phyloP scores from a whole-genome alignment of 1,140 invertebrate species.

The Branchinecta lindahli region DNA sequence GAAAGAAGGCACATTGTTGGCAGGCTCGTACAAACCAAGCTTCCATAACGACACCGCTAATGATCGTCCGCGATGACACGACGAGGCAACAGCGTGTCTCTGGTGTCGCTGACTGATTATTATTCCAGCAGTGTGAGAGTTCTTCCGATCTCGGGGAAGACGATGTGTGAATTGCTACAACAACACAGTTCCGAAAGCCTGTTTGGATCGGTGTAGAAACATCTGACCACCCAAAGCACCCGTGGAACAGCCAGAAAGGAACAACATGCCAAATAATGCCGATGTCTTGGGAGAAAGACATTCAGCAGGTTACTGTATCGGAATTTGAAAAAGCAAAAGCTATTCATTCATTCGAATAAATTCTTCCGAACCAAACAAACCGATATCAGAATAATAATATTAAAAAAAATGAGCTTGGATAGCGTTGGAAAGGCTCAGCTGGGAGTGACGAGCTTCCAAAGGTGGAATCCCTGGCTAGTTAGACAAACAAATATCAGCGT shows the following conservation, averaged over 20 bases:
- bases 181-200: neutral
- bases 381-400: too few species aligned
- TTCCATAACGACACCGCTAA: constrained; percentile 5
- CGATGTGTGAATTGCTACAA: constrained; percentile 8
- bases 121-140: neutral
- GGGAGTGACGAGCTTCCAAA: too few species aligned
- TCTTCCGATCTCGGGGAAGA: neutral
- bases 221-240: neutral
- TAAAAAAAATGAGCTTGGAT: too few species aligned
- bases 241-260: neutral
- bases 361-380: too few species aligned
- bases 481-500: too few species aligned
- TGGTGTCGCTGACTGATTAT: neutral
- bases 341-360: too few species aligned
- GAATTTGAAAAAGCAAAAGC: too few species aligned
- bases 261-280: neutral
- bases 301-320: too few species aligned
- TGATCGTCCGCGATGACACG: neutral
- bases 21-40: neutral
- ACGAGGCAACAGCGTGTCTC: neutral
- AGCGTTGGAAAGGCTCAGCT: too few species aligned
- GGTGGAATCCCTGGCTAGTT: too few species aligned
- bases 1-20: too few species aligned
- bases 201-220: constrained; percentile 6
- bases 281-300: neutral